Percentiles rank a stretch among this genome's conserved stretches.
Evolutionary conservation across 2,113 vertebrate species (phyloP).

Genomic region (Macaca mulatta): DNA sequence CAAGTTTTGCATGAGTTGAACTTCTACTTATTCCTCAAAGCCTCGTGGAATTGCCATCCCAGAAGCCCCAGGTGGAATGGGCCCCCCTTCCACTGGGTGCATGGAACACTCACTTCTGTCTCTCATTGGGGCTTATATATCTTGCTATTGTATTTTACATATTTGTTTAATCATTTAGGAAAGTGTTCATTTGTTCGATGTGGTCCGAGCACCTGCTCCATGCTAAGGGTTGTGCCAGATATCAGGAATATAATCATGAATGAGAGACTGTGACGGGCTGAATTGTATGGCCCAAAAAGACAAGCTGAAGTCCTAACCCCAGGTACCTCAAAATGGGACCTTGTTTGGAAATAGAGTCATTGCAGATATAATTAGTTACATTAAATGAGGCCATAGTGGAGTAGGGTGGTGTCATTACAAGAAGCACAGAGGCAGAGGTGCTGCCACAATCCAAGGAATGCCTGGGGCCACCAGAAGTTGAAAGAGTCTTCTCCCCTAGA

Average conservation of each 20-base stretch:
- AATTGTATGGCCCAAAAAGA: not conserved
- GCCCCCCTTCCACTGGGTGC: not conserved
- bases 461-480: not conserved
- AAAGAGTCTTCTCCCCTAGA: too few relatives aligned
- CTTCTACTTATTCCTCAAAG: not conserved
- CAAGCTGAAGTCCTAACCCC: not conserved
- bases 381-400: not conserved
- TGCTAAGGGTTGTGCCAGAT: not conserved
- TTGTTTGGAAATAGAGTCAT: not conserved
- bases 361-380: not conserved
- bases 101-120: not conserved
- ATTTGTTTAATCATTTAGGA: not conserved
- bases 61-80: not conserved
- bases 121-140: not conserved
- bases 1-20: not conserved
- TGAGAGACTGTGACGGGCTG: not conserved
- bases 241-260: not conserved
- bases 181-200: slow-evolving; percentile 1
- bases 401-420: not conserved
- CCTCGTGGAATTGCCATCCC: not conserved
- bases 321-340: not conserved
- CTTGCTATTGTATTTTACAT: not conserved
- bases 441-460: not conserved
- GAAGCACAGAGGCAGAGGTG: not conserved
- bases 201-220: not conserved